phyloP scores from a whole-genome alignment of 1,140 invertebrate genomes.

The Hormaphis cornu region DNA sequence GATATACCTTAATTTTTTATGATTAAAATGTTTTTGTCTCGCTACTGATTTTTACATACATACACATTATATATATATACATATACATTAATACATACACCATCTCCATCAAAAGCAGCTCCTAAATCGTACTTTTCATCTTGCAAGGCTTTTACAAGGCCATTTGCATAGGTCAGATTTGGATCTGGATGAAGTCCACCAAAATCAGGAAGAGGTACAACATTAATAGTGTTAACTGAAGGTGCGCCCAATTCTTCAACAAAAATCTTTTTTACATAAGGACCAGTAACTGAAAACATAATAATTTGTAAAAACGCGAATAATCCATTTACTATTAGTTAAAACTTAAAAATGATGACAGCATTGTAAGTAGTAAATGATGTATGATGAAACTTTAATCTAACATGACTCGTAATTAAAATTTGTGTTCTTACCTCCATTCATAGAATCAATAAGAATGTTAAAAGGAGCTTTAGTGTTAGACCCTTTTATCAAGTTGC shows the following conservation, averaged over 20 bases:
- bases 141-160: constrained; percentile 70
- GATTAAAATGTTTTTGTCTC: too few species aligned
- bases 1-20: too few species aligned
- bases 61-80: too few species aligned
- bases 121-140: constrained; percentile 84
- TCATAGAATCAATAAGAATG: constrained; percentile 86
- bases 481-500: constrained; percentile 59
- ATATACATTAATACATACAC: constrained; percentile 46
- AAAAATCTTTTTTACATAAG: constrained; percentile 87
- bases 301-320: constrained; percentile 20
- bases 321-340: background rate
- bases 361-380: too few species aligned
- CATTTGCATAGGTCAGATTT: constrained; percentile 90
- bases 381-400: too few species aligned
- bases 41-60: too few species aligned
- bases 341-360: background rate
- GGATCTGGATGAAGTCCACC: constrained; percentile 97
- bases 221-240: constrained; percentile 55
- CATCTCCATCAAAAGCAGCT: constrained; percentile 98
- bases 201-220: constrained; percentile 81
- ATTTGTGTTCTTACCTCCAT: constrained; percentile 63
- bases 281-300: constrained; percentile 75
- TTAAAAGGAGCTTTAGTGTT: constrained; percentile 59
- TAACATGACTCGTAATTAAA: background rate
- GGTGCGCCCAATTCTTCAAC: constrained; percentile 71